Percentiles rank a stretch among this genome's conserved stretches.
These are phyloP conservation scores for Grammomys dolichurus DNA, from an alignment of 2,113 vertebrate genomes.

Conservation along the genomic window DNA sequence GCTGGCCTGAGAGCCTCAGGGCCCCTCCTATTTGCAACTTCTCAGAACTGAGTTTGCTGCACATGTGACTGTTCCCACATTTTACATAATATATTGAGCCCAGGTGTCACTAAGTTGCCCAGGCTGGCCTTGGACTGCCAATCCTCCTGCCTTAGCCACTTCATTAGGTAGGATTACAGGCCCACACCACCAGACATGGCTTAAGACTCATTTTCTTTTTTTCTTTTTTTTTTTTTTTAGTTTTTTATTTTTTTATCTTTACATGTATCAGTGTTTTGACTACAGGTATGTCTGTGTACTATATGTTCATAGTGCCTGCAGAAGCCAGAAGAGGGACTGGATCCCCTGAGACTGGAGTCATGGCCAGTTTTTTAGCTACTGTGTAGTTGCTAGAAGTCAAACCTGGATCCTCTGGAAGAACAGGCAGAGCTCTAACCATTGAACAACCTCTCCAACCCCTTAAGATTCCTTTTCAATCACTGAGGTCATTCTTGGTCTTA, in stretches of 20 bases:
- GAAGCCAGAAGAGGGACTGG: neutral
- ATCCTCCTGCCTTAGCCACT: neutral
- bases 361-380: neutral
- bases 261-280: neutral
- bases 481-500: slow-evolving; percentile 13
- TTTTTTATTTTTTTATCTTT: neutral
- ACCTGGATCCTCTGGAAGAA: neutral
- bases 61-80: neutral
- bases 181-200: neutral
- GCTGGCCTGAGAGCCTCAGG: neutral
- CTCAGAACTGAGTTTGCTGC: too few relatives aligned
- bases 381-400: neutral
- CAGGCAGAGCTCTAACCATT: neutral
- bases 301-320: neutral
- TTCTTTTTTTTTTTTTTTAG: neutral
- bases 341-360: neutral
- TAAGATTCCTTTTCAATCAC: neutral
- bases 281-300: neutral
- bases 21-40: neutral
- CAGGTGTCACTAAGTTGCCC: neutral
- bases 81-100: neutral
- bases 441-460: neutral
- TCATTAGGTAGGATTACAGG: neutral
- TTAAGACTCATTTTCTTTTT: neutral
- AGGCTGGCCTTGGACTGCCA: neutral